Percentiles rank a stretch among this genome's conserved stretches.
phyloP scores from a whole-genome alignment of 2,113 vertebrate species.

The Tragelaphus strepsiceros region DNA sequence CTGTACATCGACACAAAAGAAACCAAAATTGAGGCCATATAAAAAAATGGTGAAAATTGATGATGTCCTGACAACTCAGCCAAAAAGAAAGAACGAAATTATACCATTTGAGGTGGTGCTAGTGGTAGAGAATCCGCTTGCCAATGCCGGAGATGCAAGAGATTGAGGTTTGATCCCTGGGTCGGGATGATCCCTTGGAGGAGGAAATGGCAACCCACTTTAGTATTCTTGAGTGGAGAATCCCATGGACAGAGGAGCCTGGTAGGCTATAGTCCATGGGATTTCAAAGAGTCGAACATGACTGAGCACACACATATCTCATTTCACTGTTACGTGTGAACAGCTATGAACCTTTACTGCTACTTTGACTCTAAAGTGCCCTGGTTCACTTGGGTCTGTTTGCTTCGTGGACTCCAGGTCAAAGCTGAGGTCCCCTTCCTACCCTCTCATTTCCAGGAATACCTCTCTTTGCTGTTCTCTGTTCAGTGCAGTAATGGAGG shows the following conservation, averaged over 20 bases:
- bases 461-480: neutral
- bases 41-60: neutral
- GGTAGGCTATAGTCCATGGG: neutral
- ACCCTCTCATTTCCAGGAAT: neutral
- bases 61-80: neutral
- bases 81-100: neutral
- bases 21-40: fast-evolving
- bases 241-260: neutral
- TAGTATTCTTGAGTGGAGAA: neutral
- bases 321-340: neutral
- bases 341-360: neutral
- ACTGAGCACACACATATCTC: neutral
- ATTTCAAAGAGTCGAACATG: fast-evolving
- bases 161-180: neutral
- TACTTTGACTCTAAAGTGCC: neutral
- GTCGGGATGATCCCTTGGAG: neutral
- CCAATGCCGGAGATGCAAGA: neutral
- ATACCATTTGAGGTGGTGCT: neutral
- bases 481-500: neutral
- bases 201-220: neutral
- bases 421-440: neutral
- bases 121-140: neutral
- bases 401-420: neutral
- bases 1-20: no score
- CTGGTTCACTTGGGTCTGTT: neutral